A percentile compares a stretch with the other conserved stretches of the same genome.
phyloP scores from a whole-genome alignment of 2,888 invertebrate species.

The Laspeyria flexula region DNA sequence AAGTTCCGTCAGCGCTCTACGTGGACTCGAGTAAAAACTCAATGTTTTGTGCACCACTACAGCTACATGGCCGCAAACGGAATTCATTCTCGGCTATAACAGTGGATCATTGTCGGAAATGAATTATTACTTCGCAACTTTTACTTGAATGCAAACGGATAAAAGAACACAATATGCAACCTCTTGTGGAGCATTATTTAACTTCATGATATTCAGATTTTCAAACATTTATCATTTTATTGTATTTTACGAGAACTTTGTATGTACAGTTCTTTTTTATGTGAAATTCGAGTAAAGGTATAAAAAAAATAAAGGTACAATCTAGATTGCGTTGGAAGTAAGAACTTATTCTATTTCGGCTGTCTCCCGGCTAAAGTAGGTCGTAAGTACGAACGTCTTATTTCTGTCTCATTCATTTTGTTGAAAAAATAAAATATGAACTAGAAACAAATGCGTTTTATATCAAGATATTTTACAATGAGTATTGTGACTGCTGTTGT shows the following conservation, averaged over 20 bases:
- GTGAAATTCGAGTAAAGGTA: conserved; percentile 10
- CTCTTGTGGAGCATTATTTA: conserved; percentile 34
- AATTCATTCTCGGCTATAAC: conserved; percentile 35
- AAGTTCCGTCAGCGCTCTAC: conserved; percentile 52
- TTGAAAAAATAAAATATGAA: conserved; percentile 32
- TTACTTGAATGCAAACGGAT: conserved; percentile 10
- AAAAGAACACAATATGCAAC: conserved; percentile 29
- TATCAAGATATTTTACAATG: background rate
- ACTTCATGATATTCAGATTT: conserved; percentile 32
- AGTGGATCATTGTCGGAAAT: conserved; percentile 44
- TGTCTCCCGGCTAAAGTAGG: conserved; percentile 3
- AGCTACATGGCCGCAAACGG: conserved; percentile 36
- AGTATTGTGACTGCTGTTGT: no score
- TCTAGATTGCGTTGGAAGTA: conserved; percentile 20
- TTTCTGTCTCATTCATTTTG: conserved; percentile 15
- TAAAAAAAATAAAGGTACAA: conserved; percentile 14
- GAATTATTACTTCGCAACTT: conserved; percentile 44
- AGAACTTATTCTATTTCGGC: conserved; percentile 30
- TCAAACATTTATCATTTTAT: conserved; percentile 30
- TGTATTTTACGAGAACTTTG: conserved; percentile 15
- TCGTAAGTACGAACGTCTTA: conserved; percentile 11
- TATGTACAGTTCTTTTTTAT: background rate
- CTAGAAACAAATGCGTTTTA: conserved; percentile 22
- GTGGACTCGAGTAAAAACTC: conserved; percentile 38
- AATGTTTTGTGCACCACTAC: conserved; percentile 34